Evolutionary conservation across 1,140 invertebrate species (phyloP).

Genomic region (Cyclargus thomasi): DNA sequence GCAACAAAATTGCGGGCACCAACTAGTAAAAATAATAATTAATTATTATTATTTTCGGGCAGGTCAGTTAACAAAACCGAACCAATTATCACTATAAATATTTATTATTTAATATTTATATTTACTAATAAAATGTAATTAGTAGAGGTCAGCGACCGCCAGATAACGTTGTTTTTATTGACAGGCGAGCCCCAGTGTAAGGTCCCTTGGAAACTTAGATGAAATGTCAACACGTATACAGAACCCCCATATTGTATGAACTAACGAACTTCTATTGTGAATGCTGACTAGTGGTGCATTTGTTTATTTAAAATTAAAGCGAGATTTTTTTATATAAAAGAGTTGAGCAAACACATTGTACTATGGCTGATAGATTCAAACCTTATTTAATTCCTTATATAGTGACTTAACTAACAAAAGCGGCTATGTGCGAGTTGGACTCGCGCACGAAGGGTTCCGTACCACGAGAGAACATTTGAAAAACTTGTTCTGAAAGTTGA

Average conservation of each 20-base stretch:
- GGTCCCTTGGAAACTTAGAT: neutral
- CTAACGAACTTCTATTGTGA: conserved; percentile 8
- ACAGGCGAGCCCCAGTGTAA: neutral
- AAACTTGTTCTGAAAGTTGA: no score
- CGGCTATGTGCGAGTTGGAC: no score
- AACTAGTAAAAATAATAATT: no score
- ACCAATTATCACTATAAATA: neutral
- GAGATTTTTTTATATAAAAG: no score
- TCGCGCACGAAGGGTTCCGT: no score
- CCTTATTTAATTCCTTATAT: no score
- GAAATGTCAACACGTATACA: neutral
- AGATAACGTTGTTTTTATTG: neutral
- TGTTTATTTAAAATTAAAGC: no score
- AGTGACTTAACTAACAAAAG: no score
- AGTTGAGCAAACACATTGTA: neutral
- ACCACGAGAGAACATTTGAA: no score
- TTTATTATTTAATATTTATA: neutral
- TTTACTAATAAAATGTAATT: neutral
- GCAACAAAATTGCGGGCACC: no score
- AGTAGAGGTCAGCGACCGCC: neutral
- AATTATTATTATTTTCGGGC: neutral
- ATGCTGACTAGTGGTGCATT: neutral
- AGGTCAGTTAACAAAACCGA: no score
- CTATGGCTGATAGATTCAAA: no score
- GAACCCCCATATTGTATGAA: neutral